Percentiles rank a stretch among this genome's conserved stretches.
These are phyloP conservation scores for Portevinia maculata DNA, from an alignment of 2,888 invertebrate species.

Conservation along the genomic window DNA sequence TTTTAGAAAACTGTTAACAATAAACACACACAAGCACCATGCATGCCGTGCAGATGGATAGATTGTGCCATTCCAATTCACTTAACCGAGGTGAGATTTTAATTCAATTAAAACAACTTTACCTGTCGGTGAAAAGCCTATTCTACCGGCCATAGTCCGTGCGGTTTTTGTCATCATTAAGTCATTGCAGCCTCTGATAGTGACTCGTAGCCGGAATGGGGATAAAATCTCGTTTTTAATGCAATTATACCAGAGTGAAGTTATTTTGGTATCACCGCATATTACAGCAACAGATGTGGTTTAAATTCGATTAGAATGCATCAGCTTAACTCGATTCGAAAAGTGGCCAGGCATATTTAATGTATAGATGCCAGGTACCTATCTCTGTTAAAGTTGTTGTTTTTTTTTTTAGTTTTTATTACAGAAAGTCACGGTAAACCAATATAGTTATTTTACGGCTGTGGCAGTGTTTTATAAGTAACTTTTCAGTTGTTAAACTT, in stretches of 20 bases:
- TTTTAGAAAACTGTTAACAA: constrained; percentile 39
- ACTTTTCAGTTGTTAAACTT: too few species aligned
- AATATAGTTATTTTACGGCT: too few species aligned
- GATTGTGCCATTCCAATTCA: constrained; percentile 55
- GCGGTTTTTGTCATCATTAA: constrained; percentile 53
- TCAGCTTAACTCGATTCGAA: constrained; percentile 67
- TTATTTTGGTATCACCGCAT: constrained; percentile 60
- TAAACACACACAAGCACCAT: constrained; percentile 17
- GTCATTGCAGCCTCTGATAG: constrained; percentile 12
- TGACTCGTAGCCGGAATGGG: not conserved
- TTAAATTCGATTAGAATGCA: constrained; percentile 69
- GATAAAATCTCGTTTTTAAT: constrained; percentile 65
- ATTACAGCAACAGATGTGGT: constrained; percentile 38
- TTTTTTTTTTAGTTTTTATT: not conserved
- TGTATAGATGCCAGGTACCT: constrained; percentile 39
- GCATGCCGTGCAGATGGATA: constrained; percentile 54
- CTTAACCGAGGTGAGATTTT: constrained; percentile 71
- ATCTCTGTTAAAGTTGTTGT: not conserved
- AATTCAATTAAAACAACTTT: constrained; percentile 73
- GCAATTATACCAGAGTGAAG: constrained; percentile 60
- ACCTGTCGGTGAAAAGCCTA: constrained; percentile 48
- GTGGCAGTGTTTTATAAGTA: too few species aligned
- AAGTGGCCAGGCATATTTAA: constrained; percentile 24
- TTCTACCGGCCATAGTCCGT: constrained; percentile 7
- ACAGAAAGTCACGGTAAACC: not conserved